Percentiles rank a stretch among this genome's conserved stretches.
phyloP scores from a whole-genome alignment of 1,140 invertebrate genomes.

The Aphelenchoides avenae region DNA sequence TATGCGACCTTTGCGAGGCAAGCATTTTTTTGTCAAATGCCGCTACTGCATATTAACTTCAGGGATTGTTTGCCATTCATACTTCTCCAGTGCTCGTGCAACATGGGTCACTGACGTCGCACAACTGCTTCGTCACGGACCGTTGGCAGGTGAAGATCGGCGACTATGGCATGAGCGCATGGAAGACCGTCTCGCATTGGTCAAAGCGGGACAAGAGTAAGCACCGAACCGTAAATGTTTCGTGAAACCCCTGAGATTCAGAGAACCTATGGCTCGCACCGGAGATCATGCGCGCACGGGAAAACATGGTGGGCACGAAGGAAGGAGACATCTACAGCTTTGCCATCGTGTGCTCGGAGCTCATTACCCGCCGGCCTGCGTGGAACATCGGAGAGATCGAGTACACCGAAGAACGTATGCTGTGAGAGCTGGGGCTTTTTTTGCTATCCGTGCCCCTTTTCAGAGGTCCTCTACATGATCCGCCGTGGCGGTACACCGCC shows the following conservation, averaged over 20 bases:
- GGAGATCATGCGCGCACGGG: not conserved
- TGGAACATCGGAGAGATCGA: not conserved
- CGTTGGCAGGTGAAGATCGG: not conserved
- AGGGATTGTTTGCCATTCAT: not conserved
- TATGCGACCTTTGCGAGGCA: not conserved
- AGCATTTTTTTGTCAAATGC: not conserved
- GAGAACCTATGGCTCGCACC: not conserved
- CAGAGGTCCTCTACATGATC: not conserved
- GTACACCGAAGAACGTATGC: conserved; percentile 1
- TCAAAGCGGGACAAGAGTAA: not conserved
- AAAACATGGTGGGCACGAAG: conserved; percentile 1
- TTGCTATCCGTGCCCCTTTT: not conserved
- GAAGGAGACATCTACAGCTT: conserved; percentile 8
- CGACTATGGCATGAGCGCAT: not conserved
- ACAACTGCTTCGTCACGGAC: not conserved
- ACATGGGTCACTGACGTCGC: not conserved
- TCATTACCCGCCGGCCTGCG: not conserved
- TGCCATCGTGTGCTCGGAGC: conserved; percentile 3
- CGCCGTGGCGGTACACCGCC: not conserved
- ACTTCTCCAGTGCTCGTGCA: not conserved
- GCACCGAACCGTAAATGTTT: not conserved
- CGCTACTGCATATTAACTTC: too few relatives aligned
- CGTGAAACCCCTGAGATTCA: not conserved
- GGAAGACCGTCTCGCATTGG: not conserved
- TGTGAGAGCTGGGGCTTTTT: not conserved